Percentiles rank a stretch among this genome's conserved stretches.
Evolutionary conservation across 1,140 invertebrate species (phyloP).

Genomic region (Sweltsa coloradensis): DNA sequence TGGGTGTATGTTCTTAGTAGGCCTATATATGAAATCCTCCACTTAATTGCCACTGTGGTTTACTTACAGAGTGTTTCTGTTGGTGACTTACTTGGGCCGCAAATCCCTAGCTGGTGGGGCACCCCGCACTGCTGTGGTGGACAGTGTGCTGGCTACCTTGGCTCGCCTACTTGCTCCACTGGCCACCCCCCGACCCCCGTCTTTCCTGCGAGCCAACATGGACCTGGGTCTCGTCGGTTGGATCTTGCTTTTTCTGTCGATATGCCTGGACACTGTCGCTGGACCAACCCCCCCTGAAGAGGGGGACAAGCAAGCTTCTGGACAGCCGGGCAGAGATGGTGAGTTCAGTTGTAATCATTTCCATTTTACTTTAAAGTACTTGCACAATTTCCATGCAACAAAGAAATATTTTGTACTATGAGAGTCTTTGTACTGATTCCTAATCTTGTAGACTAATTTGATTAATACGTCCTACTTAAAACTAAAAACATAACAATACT

Average conservation of each 20-base stretch:
- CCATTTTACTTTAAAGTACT: too few relatives aligned
- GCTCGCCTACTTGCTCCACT: constrained; percentile 40
- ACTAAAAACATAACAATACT: too few relatives aligned
- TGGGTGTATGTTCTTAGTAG: background rate
- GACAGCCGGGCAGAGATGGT: too few relatives aligned
- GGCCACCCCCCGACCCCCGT: constrained; percentile 19
- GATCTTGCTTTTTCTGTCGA: constrained; percentile 63
- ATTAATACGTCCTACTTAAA: too few relatives aligned
- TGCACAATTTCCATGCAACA: too few relatives aligned
- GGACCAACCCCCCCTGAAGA: too few relatives aligned
- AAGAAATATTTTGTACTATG: too few relatives aligned
- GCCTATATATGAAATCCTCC: background rate
- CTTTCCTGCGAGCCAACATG: constrained; percentile 27
- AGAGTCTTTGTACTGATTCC: too few relatives aligned
- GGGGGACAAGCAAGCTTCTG: too few relatives aligned
- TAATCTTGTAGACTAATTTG: too few relatives aligned
- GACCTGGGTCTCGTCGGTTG: constrained; percentile 63
- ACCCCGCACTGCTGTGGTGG: constrained; percentile 46
- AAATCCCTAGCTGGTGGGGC: constrained; percentile 53
- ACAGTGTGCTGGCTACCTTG: constrained; percentile 45
- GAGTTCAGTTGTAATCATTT: too few relatives aligned
- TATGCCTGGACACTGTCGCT: constrained; percentile 47
- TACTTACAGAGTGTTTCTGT: constrained; percentile 63
- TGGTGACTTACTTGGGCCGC: constrained; percentile 74
- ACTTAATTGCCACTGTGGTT: constrained; percentile 12